Percentiles rank a stretch among this genome's conserved stretches.
These are phyloP conservation scores for Anser brachyrhynchus DNA, from an alignment of 2,113 vertebrate species.

Conservation along the genomic window DNA sequence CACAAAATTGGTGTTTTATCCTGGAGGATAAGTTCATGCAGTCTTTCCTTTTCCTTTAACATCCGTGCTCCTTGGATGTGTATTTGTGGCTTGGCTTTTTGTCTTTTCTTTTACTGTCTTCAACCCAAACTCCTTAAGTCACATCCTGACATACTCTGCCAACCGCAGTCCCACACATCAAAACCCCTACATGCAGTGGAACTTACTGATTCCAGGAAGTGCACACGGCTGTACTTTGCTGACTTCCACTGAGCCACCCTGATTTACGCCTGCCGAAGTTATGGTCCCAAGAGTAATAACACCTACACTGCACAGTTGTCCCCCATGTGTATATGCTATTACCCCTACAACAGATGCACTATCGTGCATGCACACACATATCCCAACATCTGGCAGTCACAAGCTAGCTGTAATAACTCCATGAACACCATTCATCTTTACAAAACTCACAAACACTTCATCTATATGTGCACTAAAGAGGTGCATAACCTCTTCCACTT, in stretches of 20 bases:
- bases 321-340: background rate
- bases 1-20: background rate
- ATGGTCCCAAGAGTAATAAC: background rate
- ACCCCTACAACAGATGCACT: constrained; percentile 25
- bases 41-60: background rate
- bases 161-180: background rate
- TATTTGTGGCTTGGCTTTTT: constrained; percentile 40
- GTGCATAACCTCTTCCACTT: constrained; percentile 4
- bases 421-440: constrained; percentile 15
- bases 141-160: constrained; percentile 8
- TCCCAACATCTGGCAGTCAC: constrained; percentile 10
- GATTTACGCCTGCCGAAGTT: background rate
- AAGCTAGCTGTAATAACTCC: background rate
- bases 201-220: background rate
- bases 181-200: background rate
- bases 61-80: background rate
- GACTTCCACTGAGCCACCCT: constrained; percentile 17
- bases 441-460: constrained; percentile 47
- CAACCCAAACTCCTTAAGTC: background rate
- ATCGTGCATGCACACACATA: background rate
- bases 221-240: background rate
- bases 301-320: constrained; percentile 18
- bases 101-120: constrained; percentile 6
- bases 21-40: background rate
- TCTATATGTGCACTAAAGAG: constrained; percentile 10